Conservation (phyloP, 2,888 invertebrate genomes). For the Drosophila crucigera region DNA sequence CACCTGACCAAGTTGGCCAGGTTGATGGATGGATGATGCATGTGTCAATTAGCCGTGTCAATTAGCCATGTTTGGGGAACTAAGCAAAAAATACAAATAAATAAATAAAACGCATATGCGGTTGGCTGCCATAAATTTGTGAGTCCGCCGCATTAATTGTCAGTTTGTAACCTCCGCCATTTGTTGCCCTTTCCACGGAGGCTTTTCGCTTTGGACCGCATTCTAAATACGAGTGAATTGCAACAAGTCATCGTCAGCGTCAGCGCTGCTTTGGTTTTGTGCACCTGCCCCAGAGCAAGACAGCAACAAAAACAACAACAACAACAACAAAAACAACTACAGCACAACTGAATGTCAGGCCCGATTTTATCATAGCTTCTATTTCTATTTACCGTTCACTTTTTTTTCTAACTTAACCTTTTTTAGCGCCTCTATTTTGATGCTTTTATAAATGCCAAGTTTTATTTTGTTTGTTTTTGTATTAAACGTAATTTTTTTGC, state of each 20-base stretch:
- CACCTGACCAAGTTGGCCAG: constrained; percentile 25
- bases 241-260: constrained; percentile 32
- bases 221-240: constrained; percentile 65
- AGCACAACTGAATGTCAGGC: constrained; percentile 72
- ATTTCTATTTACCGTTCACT: constrained; percentile 75
- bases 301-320: constrained; percentile 1
- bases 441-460: constrained; percentile 46
- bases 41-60: constrained; percentile 59
- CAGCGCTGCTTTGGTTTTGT: constrained; percentile 31
- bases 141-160: constrained; percentile 52
- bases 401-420: constrained; percentile 64
- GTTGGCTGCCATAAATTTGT: constrained; percentile 42
- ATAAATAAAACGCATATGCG: constrained; percentile 13
- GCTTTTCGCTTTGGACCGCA: constrained; percentile 34
- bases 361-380: constrained; percentile 74
- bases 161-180: constrained; percentile 65
- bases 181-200: constrained; percentile 69
- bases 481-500: constrained; percentile 30
- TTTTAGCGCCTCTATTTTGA: constrained; percentile 49
- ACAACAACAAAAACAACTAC: constrained; percentile 14
- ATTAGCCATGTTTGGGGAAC: constrained; percentile 48
- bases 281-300: constrained; percentile 63
- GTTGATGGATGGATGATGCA: constrained; percentile 37
- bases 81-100: not conserved
- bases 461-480: constrained; percentile 27